phyloP scores from a whole-genome alignment of 2,797 vertebrate species.

The Anguilla anguilla region DNA sequence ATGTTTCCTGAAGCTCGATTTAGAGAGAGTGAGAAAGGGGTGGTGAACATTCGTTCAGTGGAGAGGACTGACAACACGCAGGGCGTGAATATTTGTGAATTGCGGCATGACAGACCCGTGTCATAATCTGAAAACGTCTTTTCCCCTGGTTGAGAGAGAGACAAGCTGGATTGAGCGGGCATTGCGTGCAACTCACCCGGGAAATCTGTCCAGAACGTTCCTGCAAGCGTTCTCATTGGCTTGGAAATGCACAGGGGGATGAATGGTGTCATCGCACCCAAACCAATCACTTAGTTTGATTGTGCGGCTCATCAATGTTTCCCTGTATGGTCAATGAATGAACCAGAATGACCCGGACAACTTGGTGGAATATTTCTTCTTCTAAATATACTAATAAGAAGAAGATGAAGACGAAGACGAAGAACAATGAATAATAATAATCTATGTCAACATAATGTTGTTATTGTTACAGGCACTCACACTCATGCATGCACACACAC shows the following conservation, averaged over 20 bases:
- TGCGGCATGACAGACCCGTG: slow-evolving; percentile 64
- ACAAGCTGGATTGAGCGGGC: slow-evolving; percentile 41
- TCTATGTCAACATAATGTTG: too few relatives aligned
- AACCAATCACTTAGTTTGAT: neutral
- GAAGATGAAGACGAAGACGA: neutral
- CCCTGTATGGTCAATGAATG: neutral
- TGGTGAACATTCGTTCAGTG: neutral
- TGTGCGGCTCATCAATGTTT: neutral
- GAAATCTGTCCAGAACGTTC: neutral
- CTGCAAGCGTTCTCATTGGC: slow-evolving; percentile 9
- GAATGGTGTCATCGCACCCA: neutral
- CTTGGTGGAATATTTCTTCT: slow-evolving; percentile 47
- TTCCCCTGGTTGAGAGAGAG: slow-evolving; percentile 48
- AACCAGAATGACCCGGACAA: neutral
- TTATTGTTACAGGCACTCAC: too few relatives aligned
- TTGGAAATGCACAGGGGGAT: neutral
- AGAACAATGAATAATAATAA: too few relatives aligned
- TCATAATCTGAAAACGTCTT: slow-evolving; percentile 54
- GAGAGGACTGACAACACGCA: neutral
- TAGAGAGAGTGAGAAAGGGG: neutral
- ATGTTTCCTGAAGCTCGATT: neutral
- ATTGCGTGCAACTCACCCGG: neutral
- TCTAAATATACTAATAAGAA: neutral
- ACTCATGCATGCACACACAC: too few relatives aligned
- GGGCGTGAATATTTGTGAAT: slow-evolving; percentile 33